Evolutionary conservation across 2,113 vertebrate species (phyloP).

Genomic region (Brienomyrus longianalis): DNA sequence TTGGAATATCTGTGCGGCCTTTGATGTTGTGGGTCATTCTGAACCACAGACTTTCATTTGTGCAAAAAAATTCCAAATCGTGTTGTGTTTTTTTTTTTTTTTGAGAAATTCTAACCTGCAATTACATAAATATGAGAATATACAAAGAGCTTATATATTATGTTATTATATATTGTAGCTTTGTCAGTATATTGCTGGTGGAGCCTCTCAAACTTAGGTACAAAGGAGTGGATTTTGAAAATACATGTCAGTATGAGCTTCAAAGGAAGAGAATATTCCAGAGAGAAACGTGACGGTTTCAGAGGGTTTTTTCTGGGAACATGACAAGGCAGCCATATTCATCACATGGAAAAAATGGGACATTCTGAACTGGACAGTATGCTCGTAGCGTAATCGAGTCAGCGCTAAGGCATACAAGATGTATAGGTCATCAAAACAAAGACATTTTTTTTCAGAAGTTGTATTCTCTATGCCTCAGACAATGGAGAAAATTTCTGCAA

Average conservation of each 20-base stretch:
- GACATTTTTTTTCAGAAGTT: neutral
- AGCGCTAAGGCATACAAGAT: neutral
- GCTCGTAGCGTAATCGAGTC: neutral
- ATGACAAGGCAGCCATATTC: neutral
- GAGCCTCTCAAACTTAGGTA: neutral
- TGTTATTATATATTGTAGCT: neutral
- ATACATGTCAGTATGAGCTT: neutral
- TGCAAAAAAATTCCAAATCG: neutral
- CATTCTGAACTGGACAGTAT: neutral
- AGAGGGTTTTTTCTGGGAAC: neutral
- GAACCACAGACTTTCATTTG: neutral
- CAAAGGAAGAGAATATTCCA: neutral
- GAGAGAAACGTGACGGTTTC: neutral
- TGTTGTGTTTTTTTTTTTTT: neutral
- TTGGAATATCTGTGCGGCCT: neutral
- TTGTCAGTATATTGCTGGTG: neutral
- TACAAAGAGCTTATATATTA: neutral
- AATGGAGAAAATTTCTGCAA: neutral
- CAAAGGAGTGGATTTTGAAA: neutral
- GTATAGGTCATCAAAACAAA: neutral
- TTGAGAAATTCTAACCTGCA: neutral
- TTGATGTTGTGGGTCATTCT: neutral
- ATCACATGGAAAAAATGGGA: neutral
- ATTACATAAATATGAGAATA: neutral
- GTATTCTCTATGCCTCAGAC: neutral